phyloP scores from a whole-genome alignment of 2,113 vertebrate species.

The Microcebus tavaratra region DNA sequence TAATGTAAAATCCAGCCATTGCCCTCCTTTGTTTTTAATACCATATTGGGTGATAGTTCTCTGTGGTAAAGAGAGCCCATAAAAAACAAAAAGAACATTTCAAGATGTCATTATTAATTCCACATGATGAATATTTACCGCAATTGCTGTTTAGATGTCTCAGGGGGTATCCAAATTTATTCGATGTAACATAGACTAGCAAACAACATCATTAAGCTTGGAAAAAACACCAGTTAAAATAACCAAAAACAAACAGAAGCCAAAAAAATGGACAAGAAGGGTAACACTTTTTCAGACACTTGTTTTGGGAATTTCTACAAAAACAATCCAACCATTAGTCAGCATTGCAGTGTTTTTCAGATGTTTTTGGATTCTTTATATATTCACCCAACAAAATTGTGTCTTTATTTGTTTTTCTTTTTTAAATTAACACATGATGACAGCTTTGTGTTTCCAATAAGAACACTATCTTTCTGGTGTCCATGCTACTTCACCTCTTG shows the following conservation, averaged over 20 bases:
- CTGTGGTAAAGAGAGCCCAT: neutral
- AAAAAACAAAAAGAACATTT: neutral
- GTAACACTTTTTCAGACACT: constrained; percentile 67
- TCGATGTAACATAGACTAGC: constrained; percentile 28
- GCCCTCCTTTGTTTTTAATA: constrained; percentile 14
- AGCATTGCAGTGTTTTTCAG: constrained; percentile 24
- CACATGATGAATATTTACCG: constrained; percentile 56
- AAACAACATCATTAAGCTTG: constrained; percentile 63
- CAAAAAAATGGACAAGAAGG: constrained; percentile 49
- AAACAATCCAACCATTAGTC: constrained; percentile 52
- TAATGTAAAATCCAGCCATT: neutral
- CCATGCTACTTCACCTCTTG: neutral
- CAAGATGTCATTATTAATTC: constrained; percentile 56
- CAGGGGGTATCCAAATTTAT: constrained; percentile 41
- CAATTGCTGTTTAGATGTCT: constrained; percentile 37
- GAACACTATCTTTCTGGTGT: constrained; percentile 1
- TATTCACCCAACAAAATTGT: constrained; percentile 37
- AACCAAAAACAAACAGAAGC: constrained; percentile 23
- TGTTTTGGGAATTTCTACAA: constrained; percentile 52
- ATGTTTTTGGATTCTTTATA: constrained; percentile 30
- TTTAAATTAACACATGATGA: constrained; percentile 8
- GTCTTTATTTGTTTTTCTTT: constrained; percentile 18
- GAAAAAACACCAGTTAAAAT: constrained; percentile 64
- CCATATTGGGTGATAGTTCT: neutral
- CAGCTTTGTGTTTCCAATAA: neutral